phyloP scores from a whole-genome alignment of 2,797 vertebrate genomes.

The Gorsachius magnificus region DNA sequence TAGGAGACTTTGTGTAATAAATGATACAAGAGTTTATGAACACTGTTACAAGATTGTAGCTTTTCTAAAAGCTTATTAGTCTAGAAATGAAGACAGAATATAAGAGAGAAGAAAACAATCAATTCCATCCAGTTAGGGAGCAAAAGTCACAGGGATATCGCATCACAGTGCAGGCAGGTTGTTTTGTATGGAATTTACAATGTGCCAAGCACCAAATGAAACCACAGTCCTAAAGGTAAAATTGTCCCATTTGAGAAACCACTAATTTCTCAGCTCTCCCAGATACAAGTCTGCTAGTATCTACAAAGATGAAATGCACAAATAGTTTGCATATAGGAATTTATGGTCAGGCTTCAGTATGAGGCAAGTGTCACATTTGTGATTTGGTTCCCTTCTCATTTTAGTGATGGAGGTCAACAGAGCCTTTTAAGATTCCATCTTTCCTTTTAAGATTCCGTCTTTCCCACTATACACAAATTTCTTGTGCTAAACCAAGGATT shows the following conservation, averaged over 20 bases:
- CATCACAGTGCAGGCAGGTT: not conserved
- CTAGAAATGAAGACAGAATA: not conserved
- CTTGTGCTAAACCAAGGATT: not conserved
- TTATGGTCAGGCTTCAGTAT: not conserved
- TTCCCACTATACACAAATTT: not conserved
- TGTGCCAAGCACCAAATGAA: not conserved
- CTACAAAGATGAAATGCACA: not conserved
- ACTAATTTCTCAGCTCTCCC: not conserved
- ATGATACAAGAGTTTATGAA: not conserved
- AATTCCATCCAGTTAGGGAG: not conserved
- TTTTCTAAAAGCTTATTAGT: not conserved
- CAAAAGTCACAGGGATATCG: not conserved
- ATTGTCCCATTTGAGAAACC: not conserved
- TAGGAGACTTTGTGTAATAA: constrained; percentile 15
- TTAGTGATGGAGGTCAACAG: not conserved
- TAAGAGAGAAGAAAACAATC: not conserved
- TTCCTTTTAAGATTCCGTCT: not conserved
- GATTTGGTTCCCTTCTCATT: not conserved
- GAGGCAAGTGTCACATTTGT: not conserved
- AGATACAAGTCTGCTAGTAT: not conserved
- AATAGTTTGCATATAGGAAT: not conserved
- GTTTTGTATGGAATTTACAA: not conserved
- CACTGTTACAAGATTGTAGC: not conserved
- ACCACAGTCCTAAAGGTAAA: not conserved
- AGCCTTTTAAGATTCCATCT: not conserved